phyloP scores from a whole-genome alignment of 2,888 invertebrate genomes.

The Drosophila acutilabella region DNA sequence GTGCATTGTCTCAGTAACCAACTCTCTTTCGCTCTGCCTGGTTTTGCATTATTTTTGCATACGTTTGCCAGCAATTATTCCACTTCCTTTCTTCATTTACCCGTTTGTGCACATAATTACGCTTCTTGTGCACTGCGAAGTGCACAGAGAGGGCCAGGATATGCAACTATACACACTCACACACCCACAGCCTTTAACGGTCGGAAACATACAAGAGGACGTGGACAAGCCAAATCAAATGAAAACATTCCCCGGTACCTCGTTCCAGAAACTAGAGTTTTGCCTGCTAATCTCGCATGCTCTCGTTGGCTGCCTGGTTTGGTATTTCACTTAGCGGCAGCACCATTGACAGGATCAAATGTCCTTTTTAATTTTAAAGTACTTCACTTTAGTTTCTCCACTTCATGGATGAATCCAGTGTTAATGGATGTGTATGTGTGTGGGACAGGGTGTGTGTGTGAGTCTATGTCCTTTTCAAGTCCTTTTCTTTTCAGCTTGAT shows the following conservation, averaged over 20 bases:
- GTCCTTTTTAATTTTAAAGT: constrained; percentile 80
- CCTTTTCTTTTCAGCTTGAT: constrained; percentile 76
- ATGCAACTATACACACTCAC: constrained; percentile 4
- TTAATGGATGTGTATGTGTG: neutral
- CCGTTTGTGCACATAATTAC: constrained; percentile 78
- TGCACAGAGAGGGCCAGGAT: constrained; percentile 12
- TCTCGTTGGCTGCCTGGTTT: constrained; percentile 35
- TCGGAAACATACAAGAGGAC: constrained; percentile 17
- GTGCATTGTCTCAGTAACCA: neutral
- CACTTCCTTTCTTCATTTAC: constrained; percentile 72
- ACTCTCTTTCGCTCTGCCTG: neutral
- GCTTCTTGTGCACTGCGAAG: constrained; percentile 70
- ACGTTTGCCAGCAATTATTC: constrained; percentile 64
- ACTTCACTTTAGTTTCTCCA: constrained; percentile 72
- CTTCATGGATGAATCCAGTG: constrained; percentile 9
- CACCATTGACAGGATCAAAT: constrained; percentile 71
- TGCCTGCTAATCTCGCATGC: constrained; percentile 64
- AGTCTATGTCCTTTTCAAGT: constrained; percentile 54
- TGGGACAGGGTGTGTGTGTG: neutral
- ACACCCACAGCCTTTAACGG: neutral
- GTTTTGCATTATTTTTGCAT: constrained; percentile 18
- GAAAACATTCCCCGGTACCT: constrained; percentile 50
- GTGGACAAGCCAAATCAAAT: constrained; percentile 66
- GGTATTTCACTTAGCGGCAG: constrained; percentile 66
- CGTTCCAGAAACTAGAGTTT: neutral